Evolutionary conservation across 2,113 vertebrate genomes (phyloP).

Genomic region (Ceyx margarethae): DNA sequence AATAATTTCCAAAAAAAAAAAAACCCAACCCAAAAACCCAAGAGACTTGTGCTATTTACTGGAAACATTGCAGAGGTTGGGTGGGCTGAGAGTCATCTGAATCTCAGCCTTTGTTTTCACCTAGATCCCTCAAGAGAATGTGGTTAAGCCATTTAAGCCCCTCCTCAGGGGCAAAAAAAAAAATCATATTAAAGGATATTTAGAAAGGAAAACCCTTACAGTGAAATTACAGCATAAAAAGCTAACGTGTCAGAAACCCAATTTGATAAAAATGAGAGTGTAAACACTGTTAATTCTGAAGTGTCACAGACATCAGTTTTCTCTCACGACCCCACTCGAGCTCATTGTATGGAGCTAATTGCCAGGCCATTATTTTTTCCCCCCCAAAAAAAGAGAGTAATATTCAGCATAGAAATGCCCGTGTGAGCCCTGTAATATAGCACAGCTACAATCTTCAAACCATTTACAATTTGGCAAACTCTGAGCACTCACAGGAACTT

Average conservation of each 20-base stretch:
- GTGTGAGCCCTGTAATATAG: background rate
- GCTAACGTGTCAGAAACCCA: background rate
- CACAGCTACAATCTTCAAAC: conserved; percentile 13
- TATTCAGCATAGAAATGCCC: background rate
- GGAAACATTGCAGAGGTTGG: background rate
- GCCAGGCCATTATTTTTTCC: background rate
- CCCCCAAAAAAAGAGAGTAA: background rate
- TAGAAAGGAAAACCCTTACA: background rate
- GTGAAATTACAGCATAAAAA: background rate
- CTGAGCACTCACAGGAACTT: background rate
- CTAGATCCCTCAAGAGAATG: background rate
- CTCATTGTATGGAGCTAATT: background rate
- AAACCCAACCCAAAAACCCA: background rate
- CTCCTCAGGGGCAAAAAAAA: background rate
- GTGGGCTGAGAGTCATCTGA: background rate
- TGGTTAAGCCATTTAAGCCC: background rate
- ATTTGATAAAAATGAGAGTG: background rate
- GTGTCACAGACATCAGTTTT: background rate
- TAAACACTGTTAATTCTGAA: conserved; percentile 7
- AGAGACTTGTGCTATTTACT: background rate
- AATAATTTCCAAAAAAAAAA: conserved; percentile 16
- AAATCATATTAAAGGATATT: background rate
- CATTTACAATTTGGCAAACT: conserved; percentile 36
- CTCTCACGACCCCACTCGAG: background rate
- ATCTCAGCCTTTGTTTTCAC: background rate